Conservation (phyloP, 2,888 invertebrate species). For the Anthrax anthrax region DNA sequence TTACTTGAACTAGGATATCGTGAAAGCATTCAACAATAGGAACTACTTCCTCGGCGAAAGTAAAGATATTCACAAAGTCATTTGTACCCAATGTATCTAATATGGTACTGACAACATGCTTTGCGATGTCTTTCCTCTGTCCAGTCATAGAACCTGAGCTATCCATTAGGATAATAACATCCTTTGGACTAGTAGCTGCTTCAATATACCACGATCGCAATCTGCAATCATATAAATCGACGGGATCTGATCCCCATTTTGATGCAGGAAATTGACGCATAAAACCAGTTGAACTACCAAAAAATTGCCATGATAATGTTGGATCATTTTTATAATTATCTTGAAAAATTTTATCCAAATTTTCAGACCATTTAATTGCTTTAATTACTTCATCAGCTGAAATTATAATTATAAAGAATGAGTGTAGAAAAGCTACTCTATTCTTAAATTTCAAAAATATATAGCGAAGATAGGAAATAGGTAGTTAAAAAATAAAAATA, state of each 20-base stretch:
- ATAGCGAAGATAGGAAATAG: conserved; percentile 8
- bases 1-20: conserved; percentile 77
- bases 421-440: conserved; percentile 10
- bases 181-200: conserved; percentile 95
- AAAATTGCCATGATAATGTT: conserved; percentile 93
- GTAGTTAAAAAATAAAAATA: background rate
- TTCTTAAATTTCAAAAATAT: conserved; percentile 11
- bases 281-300: conserved; percentile 93
- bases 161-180: conserved; percentile 73
- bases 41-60: conserved; percentile 70
- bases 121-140: conserved; percentile 74
- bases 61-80: conserved; percentile 93
- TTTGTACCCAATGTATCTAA: conserved; percentile 94
- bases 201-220: conserved; percentile 94
- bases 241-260: conserved; percentile 64
- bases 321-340: conserved; percentile 77
- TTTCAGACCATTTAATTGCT: conserved; percentile 92
- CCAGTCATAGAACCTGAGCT: conserved; percentile 88
- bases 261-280: conserved; percentile 92
- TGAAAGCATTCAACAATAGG: conserved; percentile 80
- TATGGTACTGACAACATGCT: conserved; percentile 73
- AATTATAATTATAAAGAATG: too few species aligned
- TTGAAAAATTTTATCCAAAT: conserved; percentile 76
- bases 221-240: conserved; percentile 91
- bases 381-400: conserved; percentile 71